A percentile compares a stretch with the other conserved stretches of the same genome.
Conservation (phyloP, 1,140 invertebrate genomes). For the Druon quercuslanigerum region DNA sequence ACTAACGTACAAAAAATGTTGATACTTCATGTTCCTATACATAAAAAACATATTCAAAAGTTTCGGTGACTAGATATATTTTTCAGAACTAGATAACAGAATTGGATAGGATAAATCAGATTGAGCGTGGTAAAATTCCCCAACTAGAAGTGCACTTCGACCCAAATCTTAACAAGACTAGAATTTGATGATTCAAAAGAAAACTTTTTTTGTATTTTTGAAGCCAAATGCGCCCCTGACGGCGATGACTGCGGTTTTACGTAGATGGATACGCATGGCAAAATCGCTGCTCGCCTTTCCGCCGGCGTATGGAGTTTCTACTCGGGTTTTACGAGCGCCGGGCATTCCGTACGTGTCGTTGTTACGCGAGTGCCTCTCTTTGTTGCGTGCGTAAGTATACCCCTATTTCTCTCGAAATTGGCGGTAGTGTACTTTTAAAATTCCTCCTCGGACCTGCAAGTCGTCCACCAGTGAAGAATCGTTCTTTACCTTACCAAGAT, state of each 20-base stretch:
- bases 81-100: no score
- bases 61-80: no score
- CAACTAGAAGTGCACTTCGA: no score
- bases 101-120: no score
- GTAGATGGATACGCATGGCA: constrained; percentile 20
- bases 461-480: not conserved
- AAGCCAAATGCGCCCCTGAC: no score
- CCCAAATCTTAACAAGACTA: no score
- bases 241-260: not conserved
- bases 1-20: not conserved
- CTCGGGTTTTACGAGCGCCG: constrained; percentile 39
- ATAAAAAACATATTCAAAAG: no score
- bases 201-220: no score
- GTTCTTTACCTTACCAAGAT: not conserved
- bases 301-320: constrained; percentile 32
- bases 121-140: no score
- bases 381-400: constrained; percentile 45
- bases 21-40: no score
- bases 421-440: constrained; percentile 25
- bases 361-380: constrained; percentile 38
- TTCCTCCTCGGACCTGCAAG: constrained; percentile 8
- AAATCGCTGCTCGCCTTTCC: constrained; percentile 28
- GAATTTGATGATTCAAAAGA: no score
- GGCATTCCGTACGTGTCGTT: constrained; percentile 47
- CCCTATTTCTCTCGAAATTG: constrained; percentile 43